Evolutionary conservation across 37 sponge, comb jelly and placozoan species (phyloP), one percentile per base, ranked within the genome.

Genomic region (Diacarnus erythraeanus): DNA sequence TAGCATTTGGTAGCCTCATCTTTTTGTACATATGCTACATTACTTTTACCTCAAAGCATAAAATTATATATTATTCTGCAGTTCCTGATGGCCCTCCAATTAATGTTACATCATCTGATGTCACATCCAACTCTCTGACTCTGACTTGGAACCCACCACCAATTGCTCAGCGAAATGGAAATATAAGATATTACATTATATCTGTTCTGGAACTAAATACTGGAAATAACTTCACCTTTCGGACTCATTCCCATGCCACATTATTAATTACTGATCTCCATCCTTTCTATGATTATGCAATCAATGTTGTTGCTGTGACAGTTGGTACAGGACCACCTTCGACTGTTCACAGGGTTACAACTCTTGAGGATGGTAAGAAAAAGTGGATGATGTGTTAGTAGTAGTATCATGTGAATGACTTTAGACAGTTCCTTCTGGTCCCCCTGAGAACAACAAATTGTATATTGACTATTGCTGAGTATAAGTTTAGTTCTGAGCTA

Each of bases 91-190:
- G 38, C 8, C 37, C 69, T 35, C 69, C 69, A 38, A 3, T 6
- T 12, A 68, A 68, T 31, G 30, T 68, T 3, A 37, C 27, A 37
- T 36, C 38, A 2, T 9, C 20, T 21, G 5, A 15, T 38, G 35
- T 5, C 38, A 38, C 69, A 2, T 38, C 83, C 25, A 39, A 23
- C 27, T 61, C 74, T 3, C 60, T 74, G 47, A 38, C 66, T 9
- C 65, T 82, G 27, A 25, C 47, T 1, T 82, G 83, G 83, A n/a
- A 41, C 23, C 72, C 74, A 15, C 83, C 83, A 51, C 51, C 43
- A 4, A 18, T 30, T 59, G 74, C 59, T 31, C 15, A 56, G 33
- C 42, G n/a, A 35, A 82, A 82, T 82, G 83, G 83, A 37, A 12
- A 64, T 33, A 64, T 82, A 54, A 21, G 38, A 10, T 38, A 8